phyloP scores from a whole-genome alignment of 2,113 vertebrate genomes.

The Prolemur simus region DNA sequence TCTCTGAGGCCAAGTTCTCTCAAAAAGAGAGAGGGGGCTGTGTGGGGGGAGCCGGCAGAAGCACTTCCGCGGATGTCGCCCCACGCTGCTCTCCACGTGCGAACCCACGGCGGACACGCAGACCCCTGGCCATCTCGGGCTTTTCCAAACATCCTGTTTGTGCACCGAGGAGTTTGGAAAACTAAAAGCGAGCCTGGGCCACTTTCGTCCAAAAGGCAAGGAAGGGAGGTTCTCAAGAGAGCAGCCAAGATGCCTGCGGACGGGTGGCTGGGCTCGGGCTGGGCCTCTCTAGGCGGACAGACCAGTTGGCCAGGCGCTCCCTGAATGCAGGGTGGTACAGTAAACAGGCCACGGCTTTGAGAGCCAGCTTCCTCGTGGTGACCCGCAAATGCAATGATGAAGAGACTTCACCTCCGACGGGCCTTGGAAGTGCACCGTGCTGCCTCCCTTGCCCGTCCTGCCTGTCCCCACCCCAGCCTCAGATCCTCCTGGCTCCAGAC shows the following conservation, averaged over 20 bases:
- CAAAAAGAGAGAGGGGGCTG: background rate
- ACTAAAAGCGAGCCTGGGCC: background rate
- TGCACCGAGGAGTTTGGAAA: constrained; percentile 70
- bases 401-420: background rate
- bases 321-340: background rate
- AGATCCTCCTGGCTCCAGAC: background rate
- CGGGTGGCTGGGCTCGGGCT: background rate
- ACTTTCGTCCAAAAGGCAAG: background rate
- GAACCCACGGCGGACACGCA: background rate
- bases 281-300: background rate
- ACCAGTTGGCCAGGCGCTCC: background rate
- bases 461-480: background rate
- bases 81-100: background rate
- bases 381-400: background rate
- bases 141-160: constrained; percentile 12
- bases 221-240: constrained; percentile 1
- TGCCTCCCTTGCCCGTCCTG: background rate
- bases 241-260: background rate
- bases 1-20: background rate
- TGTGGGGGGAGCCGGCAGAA: background rate
- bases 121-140: background rate
- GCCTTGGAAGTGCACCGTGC: background rate
- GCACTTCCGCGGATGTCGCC: background rate
- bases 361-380: background rate
- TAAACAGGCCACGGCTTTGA: background rate